Base-by-base conservation (phyloP, 2,888 invertebrate species). In the Diploptera punctata region DNA sequence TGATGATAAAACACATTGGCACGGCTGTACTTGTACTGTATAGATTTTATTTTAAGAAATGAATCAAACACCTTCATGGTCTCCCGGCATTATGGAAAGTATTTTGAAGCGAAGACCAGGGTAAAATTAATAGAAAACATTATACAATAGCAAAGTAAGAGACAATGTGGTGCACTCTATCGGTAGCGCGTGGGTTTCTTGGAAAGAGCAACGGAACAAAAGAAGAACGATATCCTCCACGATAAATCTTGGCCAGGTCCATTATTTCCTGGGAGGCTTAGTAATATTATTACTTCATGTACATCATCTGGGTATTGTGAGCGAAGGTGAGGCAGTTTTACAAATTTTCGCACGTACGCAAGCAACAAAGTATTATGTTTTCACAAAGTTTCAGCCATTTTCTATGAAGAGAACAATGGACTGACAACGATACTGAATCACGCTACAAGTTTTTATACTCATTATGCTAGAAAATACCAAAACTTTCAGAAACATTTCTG, bases 101-200 rank as follows among this genome's bases (percentile, higher is more conserved):
- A 43, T 65, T 65, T 29, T 26, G 21, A 47, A 65, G 65, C 65
- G 9, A n/a, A 24, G 26, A 33, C 44, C 44, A 26, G 52, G 21
- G 52, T 54, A 68, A 68, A 68, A 68, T 68, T 68, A 68, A 68
- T 68, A 68, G 68, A 68, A 68, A 54, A 68, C 68, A 68, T 68
- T 54, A 52, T 16, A 68, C 68, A 68, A 68, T 54, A 29, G 65
- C 44, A 47, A 65, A 24, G 47, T 21, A 47, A 38, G 68, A 68
- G 68, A 68, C 54, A 68, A 68, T 54, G 54, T 54, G 38, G 21
- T 52, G 52, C 33, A 68, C 68, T 68, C 68, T 54, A 54, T 54
- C 33, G 65, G 65, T 57, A n/a, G 57, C 31, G 57, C 65, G 65
- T 44, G 65, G 38, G 33, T 52, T 54, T 52, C 54, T 52, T 38